Conservation (phyloP, 2,113 vertebrate genomes). For the Saguinus midas region DNA sequence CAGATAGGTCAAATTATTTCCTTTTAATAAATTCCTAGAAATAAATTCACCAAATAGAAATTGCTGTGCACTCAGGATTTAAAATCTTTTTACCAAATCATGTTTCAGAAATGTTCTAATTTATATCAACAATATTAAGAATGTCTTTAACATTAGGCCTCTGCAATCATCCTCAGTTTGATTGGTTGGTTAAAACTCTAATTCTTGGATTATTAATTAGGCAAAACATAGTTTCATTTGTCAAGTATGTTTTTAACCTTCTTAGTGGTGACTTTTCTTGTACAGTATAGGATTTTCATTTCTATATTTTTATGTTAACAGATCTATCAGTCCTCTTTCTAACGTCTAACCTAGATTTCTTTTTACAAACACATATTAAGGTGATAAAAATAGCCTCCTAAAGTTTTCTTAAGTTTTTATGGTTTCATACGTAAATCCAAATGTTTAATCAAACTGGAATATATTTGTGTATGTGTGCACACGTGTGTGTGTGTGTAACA, state of each 20-base stretch:
- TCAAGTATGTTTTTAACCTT: not conserved
- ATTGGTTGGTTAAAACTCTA: not conserved
- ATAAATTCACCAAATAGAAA: not conserved
- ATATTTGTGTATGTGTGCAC: not conserved
- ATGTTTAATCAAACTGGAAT: not conserved
- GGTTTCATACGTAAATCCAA: not conserved
- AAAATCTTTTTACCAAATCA: not conserved
- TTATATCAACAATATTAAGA: not conserved
- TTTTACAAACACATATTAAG: not conserved
- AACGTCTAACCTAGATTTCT: not conserved
- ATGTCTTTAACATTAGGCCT: not conserved
- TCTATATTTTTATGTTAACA: slow-evolving; percentile 3
- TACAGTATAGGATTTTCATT: not conserved
- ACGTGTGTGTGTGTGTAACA: not conserved
- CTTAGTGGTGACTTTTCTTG: not conserved
- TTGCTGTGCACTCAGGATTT: not conserved
- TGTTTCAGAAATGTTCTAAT: not conserved
- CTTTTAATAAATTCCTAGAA: slow-evolving; percentile 4
- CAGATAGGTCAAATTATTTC: not conserved
- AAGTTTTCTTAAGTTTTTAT: not conserved
- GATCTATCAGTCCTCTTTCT: not conserved
- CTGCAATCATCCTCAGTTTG: not conserved
- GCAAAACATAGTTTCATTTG: not conserved
- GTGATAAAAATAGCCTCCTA: not conserved
- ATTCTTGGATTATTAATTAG: not conserved